Conservation (phyloP, 2,888 invertebrate genomes). For the Cynaeus angustus region DNA sequence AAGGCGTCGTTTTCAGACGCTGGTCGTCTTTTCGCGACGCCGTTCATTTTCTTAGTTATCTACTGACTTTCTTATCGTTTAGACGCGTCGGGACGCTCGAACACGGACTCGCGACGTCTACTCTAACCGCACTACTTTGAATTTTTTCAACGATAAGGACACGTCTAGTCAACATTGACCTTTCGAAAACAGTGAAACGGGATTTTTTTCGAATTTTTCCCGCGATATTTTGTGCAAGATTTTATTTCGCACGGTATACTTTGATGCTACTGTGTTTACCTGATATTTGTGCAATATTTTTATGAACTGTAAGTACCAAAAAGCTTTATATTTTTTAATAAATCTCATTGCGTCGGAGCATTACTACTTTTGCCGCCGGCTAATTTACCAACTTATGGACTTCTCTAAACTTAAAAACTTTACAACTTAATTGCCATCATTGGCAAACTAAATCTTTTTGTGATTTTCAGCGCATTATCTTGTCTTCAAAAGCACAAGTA, state of each 20-base stretch:
- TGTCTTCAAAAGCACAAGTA: too few species aligned
- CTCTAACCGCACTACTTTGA: slow-evolving; percentile 7
- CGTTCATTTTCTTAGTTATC: slow-evolving; percentile 72
- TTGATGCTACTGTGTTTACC: slow-evolving; percentile 52
- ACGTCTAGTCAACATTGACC: background rate
- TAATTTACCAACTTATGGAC: background rate
- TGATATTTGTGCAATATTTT: slow-evolving; percentile 57
- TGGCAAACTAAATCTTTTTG: too few species aligned
- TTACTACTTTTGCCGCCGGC: background rate
- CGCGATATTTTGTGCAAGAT: slow-evolving; percentile 4
- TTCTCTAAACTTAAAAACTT: too few species aligned
- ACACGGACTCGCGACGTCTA: slow-evolving; percentile 26
- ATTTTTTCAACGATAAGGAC: slow-evolving; percentile 9
- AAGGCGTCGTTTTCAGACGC: slow-evolving; percentile 71
- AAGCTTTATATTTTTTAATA: background rate
- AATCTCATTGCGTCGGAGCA: background rate
- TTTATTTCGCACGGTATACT: background rate
- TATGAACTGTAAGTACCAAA: slow-evolving; percentile 52
- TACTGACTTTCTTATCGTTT: slow-evolving; percentile 71
- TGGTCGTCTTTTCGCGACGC: slow-evolving; percentile 71
- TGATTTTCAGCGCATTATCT: too few species aligned
- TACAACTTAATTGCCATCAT: too few species aligned
- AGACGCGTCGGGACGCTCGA: slow-evolving; percentile 69
- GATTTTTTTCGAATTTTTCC: slow-evolving; percentile 9
- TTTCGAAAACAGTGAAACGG: background rate